Conservation (phyloP, 1,140 invertebrate species). For the Eulimnadia texana region DNA sequence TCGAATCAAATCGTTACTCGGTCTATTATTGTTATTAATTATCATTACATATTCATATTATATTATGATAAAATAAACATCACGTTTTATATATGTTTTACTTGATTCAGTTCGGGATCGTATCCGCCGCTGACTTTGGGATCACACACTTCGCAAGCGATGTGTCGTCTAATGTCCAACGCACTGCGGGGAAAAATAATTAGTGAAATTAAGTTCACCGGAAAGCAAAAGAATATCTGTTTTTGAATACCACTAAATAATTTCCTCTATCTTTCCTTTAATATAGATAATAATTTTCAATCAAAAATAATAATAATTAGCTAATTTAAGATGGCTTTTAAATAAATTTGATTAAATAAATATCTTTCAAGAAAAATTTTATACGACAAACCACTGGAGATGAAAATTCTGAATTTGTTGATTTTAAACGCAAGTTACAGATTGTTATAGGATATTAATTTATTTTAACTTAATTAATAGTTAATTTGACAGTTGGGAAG, state of each 20-base stretch:
- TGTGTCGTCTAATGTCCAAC: slow-evolving; percentile 68
- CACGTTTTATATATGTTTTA: slow-evolving; percentile 24
- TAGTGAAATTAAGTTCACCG: background rate
- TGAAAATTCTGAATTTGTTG: too few species aligned
- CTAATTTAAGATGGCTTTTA: background rate
- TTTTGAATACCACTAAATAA: too few species aligned
- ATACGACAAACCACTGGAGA: too few species aligned
- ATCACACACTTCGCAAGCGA: slow-evolving; percentile 82
- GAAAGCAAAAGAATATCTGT: background rate
- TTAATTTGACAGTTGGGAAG: too few species aligned
- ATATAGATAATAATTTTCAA: too few species aligned
- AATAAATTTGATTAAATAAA: slow-evolving; percentile 14
- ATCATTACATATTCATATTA: background rate
- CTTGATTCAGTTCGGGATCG: slow-evolving; percentile 75
- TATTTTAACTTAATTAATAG: too few species aligned
- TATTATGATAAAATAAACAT: background rate
- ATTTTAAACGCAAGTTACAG: too few species aligned
- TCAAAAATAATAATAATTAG: too few species aligned
- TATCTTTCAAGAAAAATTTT: too few species aligned
- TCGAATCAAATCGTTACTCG: slow-evolving; percentile 14
- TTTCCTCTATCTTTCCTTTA: too few species aligned
- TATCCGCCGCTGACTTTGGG: slow-evolving; percentile 72
- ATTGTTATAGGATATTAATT: too few species aligned
- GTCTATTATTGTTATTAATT: background rate
- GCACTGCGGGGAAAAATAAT: slow-evolving; percentile 39